Evolutionary conservation across 2,797 vertebrate genomes (phyloP).

Genomic region (Xiphophorus birchmanni): DNA sequence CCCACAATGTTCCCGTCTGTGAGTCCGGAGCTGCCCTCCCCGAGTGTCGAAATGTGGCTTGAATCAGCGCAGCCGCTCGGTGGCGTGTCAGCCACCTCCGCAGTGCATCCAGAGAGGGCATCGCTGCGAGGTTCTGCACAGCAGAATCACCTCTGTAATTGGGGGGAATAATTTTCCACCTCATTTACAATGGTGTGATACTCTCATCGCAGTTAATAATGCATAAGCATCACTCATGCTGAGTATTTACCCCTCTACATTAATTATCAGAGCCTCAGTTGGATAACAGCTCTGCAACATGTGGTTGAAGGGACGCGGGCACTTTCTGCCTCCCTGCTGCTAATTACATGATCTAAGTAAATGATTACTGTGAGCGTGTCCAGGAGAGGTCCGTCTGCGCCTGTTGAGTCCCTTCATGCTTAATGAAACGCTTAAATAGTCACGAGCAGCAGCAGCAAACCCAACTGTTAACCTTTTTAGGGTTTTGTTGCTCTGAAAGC

Average conservation of each 20-base stretch:
- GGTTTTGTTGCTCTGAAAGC: not conserved
- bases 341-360: conserved; percentile 66
- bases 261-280: conserved; percentile 79
- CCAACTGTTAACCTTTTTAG: conserved; percentile 7
- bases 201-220: conserved; percentile 83
- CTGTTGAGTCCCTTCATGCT: conserved; percentile 21
- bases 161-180: conserved; percentile 81
- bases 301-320: conserved; percentile 57
- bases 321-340: conserved; percentile 63
- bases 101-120: conserved; percentile 57
- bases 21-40: conserved; percentile 39
- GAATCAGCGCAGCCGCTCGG: conserved; percentile 50
- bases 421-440: conserved; percentile 23
- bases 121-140: conserved; percentile 55
- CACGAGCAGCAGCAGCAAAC: not conserved
- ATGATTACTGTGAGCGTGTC: conserved; percentile 52
- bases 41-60: conserved; percentile 49
- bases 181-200: conserved; percentile 84
- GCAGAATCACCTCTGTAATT: conserved; percentile 77
- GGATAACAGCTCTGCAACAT: conserved; percentile 74
- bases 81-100: conserved; percentile 32
- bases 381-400: conserved; percentile 46
- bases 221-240: conserved; percentile 83
- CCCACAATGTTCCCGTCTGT: conserved; percentile 68
- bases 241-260: conserved; percentile 83